Evolutionary conservation across 92 coral and sea anemone species (phyloP).

Genomic region (Phenganax marumi): DNA sequence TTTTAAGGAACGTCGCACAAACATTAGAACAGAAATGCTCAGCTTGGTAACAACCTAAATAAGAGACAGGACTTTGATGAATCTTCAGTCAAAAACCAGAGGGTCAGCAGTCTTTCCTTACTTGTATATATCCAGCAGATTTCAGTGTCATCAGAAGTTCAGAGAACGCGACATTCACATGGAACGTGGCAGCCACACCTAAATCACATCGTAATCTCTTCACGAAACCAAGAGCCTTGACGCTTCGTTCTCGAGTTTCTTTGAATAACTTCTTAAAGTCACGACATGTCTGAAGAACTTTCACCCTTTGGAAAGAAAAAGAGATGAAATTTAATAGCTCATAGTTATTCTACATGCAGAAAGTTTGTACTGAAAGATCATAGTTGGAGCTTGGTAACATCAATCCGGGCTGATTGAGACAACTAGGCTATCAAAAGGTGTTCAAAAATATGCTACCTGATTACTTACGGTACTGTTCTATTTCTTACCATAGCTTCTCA

Average conservation of each 20-base stretch:
- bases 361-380: neutral
- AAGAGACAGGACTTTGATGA: neutral
- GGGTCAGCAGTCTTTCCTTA: neutral
- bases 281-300: slow-evolving; percentile 86
- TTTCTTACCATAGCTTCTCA: slow-evolving; percentile 65
- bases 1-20: slow-evolving; percentile 45
- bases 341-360: neutral
- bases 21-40: slow-evolving; percentile 76
- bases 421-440: neutral
- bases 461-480: neutral
- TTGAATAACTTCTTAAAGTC: slow-evolving; percentile 79
- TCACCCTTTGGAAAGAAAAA: slow-evolving; percentile 59
- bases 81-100: neutral
- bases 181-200: slow-evolving; percentile 89
- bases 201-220: slow-evolving; percentile 80
- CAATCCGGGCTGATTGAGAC: too few species aligned
- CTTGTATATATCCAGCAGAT: slow-evolving; percentile 79
- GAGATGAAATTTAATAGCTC: neutral
- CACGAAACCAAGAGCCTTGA: slow-evolving; percentile 88
- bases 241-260: slow-evolving; percentile 90
- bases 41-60: slow-evolving; percentile 76
- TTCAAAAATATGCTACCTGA: neutral
- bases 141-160: slow-evolving; percentile 73
- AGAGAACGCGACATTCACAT: slow-evolving; percentile 60
- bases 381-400: neutral